Evolutionary conservation across 2,888 invertebrate species (phyloP).

Genomic region (Orthosia cruda): DNA sequence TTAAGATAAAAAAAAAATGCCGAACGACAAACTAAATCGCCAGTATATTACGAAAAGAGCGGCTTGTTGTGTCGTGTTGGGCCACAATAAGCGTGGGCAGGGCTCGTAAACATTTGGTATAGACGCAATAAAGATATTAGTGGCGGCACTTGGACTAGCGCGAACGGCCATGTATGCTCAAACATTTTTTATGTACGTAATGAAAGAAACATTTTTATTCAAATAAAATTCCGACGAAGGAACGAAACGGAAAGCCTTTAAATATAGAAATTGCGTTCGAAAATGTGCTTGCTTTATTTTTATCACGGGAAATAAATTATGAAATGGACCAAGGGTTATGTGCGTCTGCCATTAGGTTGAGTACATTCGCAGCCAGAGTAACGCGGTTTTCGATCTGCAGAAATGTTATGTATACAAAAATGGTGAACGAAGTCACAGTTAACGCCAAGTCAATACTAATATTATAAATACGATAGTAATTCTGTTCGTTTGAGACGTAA

Average conservation of each 20-base stretch:
- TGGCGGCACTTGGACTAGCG: slow-evolving; percentile 70
- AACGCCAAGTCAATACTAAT: too few relatives aligned
- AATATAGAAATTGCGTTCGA: slow-evolving; percentile 66
- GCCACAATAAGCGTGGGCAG: slow-evolving; percentile 77
- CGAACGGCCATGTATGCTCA: slow-evolving; percentile 70
- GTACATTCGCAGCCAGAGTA: slow-evolving; percentile 38
- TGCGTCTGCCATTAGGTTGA: slow-evolving; percentile 55
- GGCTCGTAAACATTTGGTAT: slow-evolving; percentile 82
- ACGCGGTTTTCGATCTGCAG: not conserved
- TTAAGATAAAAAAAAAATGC: slow-evolving; percentile 69
- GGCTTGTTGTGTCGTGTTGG: slow-evolving; percentile 74
- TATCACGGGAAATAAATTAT: slow-evolving; percentile 68
- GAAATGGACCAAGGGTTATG: slow-evolving; percentile 64
- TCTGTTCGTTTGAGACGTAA: too few relatives aligned
- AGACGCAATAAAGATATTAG: slow-evolving; percentile 84
- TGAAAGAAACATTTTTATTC: slow-evolving; percentile 73
- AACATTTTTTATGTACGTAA: slow-evolving; percentile 72
- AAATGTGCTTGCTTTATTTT: slow-evolving; percentile 66
- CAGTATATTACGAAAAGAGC: slow-evolving; percentile 65
- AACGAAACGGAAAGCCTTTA: slow-evolving; percentile 60
- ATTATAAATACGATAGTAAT: too few relatives aligned
- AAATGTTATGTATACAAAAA: slow-evolving; percentile 6
- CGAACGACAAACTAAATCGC: slow-evolving; percentile 65
- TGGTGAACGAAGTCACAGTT: not conserved
- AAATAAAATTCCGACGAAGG: slow-evolving; percentile 68